Evolutionary conservation across 2,888 invertebrate genomes (phyloP).

Genomic region (Diarsia rubi): DNA sequence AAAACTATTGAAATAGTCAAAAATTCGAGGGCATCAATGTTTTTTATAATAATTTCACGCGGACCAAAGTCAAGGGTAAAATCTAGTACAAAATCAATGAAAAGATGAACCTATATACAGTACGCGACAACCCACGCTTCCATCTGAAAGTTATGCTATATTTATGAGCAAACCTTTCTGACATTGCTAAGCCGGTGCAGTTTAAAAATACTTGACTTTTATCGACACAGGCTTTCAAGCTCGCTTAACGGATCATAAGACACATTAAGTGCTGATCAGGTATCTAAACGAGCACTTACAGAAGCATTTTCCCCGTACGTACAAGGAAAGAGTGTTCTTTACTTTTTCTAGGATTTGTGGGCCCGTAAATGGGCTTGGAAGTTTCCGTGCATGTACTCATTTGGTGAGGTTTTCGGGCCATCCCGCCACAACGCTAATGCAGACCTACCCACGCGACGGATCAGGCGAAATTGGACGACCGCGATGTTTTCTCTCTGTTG

Average conservation of each 20-base stretch:
- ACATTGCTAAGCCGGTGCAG: not conserved
- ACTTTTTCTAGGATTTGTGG: slow-evolving; percentile 74
- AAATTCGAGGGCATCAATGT: too few species aligned
- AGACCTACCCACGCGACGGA: slow-evolving; percentile 61
- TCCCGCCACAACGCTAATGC: slow-evolving; percentile 57
- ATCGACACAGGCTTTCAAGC: not conserved
- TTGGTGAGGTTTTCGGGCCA: slow-evolving; percentile 67
- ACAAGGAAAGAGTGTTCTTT: slow-evolving; percentile 64
- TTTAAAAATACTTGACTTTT: slow-evolving; percentile 18
- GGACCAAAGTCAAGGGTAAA: not conserved
- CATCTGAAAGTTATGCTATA: slow-evolving; percentile 4
- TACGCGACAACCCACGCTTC: slow-evolving; percentile 9
- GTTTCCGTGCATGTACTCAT: slow-evolving; percentile 76
- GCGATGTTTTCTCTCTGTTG: slow-evolving; percentile 48
- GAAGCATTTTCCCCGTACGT: slow-evolving; percentile 43
- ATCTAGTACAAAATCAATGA: not conserved
- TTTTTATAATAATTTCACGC: too few species aligned
- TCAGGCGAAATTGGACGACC: slow-evolving; percentile 60
- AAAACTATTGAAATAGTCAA: too few species aligned
- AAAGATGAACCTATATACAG: not conserved
- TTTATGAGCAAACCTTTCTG: slow-evolving; percentile 1
- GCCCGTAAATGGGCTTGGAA: slow-evolving; percentile 77
- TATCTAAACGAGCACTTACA: slow-evolving; percentile 57
- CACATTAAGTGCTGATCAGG: slow-evolving; percentile 18
- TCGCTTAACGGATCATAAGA: not conserved